A percentile compares a stretch with the other conserved stretches of the same genome.
These are phyloP conservation scores for Halocynthia roretzi DNA, from an alignment of 23 tunicate genomes.

Conservation along the genomic window DNA sequence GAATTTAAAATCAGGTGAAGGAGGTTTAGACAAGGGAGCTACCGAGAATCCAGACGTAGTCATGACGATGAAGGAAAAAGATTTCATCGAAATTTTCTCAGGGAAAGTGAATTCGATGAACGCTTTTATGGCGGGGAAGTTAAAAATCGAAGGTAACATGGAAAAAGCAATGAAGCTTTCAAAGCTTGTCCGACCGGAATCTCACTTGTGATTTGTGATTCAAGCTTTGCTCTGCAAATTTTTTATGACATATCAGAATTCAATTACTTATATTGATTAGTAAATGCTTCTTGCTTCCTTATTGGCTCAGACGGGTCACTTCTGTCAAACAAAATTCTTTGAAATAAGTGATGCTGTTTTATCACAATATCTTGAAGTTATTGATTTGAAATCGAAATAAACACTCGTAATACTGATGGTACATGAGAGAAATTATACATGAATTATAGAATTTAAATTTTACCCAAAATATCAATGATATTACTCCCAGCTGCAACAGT, in stretches of 20 bases:
- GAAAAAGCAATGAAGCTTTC: constrained; percentile 20
- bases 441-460: too few relatives aligned
- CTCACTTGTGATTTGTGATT: background rate
- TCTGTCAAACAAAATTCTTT: too few relatives aligned
- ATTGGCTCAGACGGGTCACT: too few relatives aligned
- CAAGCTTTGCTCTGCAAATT: background rate
- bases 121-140: constrained; percentile 93
- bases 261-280: too few relatives aligned
- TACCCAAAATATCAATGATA: too few relatives aligned
- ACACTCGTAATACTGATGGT: too few relatives aligned
- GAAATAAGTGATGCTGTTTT: too few relatives aligned
- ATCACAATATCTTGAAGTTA: too few relatives aligned
- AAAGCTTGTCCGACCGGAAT: constrained; percentile 1
- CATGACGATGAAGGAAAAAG: constrained; percentile 62
- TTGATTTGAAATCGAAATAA: too few relatives aligned
- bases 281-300: too few relatives aligned
- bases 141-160: constrained; percentile 96
- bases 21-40: constrained; percentile 35
- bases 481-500: too few relatives aligned
- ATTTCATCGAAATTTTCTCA: constrained; percentile 79
- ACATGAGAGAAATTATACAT: too few relatives aligned
- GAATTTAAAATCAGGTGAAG: constrained; percentile 88
- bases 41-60: constrained; percentile 70
- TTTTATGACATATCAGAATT: background rate
- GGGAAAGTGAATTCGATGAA: constrained; percentile 85